phyloP scores from a whole-genome alignment of 2,113 vertebrate genomes.

The Elephas maximus region DNA sequence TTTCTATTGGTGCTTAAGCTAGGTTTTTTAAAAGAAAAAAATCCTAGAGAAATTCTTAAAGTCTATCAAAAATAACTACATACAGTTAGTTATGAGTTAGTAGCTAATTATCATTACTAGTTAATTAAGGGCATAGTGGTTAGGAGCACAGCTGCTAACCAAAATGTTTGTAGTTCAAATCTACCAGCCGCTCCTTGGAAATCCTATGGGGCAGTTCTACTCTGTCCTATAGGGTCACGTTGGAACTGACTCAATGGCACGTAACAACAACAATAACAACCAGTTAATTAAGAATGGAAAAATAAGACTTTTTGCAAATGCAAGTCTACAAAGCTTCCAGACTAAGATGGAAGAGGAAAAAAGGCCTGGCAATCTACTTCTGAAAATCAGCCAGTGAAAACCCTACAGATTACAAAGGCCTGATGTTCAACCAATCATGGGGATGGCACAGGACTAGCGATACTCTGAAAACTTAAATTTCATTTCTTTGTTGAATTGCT shows the following conservation, averaged over 20 bases:
- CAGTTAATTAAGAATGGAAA: background rate
- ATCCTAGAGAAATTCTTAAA: background rate
- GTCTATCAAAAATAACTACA: background rate
- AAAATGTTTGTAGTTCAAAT: too few relatives aligned
- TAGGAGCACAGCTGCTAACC: too few relatives aligned
- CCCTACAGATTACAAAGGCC: background rate
- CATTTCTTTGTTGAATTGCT: background rate
- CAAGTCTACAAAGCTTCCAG: background rate
- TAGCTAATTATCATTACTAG: background rate
- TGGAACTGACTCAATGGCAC: too few relatives aligned
- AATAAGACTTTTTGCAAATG: background rate
- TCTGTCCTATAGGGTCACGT: too few relatives aligned
- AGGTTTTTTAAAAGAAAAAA: slow-evolving; percentile 46
- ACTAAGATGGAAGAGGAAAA: background rate
- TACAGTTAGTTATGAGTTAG: background rate
- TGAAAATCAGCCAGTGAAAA: background rate
- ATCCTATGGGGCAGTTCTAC: too few relatives aligned
- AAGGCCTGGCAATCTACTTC: background rate
- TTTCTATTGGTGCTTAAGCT: background rate
- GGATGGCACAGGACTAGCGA: background rate
- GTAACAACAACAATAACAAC: background rate
- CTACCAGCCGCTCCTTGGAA: too few relatives aligned
- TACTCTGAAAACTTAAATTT: background rate
- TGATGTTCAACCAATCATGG: background rate
- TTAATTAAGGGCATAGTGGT: too few relatives aligned